Base-by-base conservation (phyloP, 2,113 vertebrate genomes). In the Kryptolebias marmoratus region DNA sequence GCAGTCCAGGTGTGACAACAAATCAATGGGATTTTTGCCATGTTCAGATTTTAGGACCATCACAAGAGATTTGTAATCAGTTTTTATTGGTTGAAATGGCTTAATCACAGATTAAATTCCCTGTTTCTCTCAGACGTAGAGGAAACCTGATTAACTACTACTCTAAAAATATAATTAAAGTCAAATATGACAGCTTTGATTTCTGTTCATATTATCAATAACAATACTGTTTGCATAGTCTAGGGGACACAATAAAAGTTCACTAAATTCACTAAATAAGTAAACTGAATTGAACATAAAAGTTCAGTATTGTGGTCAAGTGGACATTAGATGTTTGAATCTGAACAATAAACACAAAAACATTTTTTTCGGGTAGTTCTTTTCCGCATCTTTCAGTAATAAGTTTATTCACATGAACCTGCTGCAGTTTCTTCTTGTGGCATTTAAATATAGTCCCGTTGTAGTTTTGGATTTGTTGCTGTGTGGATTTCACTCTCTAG, bases 31-130 rank as follows among this genome's bases (percentile, higher is more conserved):
- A 3, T 32, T 32, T 11, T 31, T 52, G 36, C 36, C 3, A 18
- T 30, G 22, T 68, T 53, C 9, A 61, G 27, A 39, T 58, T 44
- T 68, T 62, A 18, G 66, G 9, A 57, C n/a, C 36, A 22, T 48
- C 18, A 11, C 27, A 8, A 50, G 36, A 50, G 22, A 57, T 60
- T 22, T 59, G 4, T 11, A 52, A 60, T 50, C 15, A 47, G 15
- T 68, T 68, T 78, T 49, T 71, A 18, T 68, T 71, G 39, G 63
- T 42, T 59, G 47, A 52, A 1, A 63, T 14, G 45, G 4, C 5
- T 11, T 6, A 30, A 48, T 49, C 11, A 11, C 8, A 18, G 28
- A 59, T 61, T 27, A 22, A 11, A 44, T 2, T 61, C 39, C 3
- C 5, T 31, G 22, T 22, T 22, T 22, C 22, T 22, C 22, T 22